Conservation (phyloP, 1,140 invertebrate genomes). For the Listronotus oregonensis region DNA sequence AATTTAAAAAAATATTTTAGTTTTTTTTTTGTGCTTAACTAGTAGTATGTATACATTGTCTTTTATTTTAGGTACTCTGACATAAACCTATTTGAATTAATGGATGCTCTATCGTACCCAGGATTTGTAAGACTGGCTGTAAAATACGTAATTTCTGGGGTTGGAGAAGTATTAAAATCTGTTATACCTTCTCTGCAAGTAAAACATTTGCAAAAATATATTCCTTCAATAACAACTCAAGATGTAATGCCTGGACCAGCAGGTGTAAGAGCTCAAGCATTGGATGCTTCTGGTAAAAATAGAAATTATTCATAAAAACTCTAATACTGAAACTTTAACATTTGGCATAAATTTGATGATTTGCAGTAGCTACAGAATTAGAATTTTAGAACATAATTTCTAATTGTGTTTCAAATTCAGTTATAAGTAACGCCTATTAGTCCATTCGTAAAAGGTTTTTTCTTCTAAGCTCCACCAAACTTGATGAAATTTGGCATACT, state of each 20-base stretch:
- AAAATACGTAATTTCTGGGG: constrained; percentile 24
- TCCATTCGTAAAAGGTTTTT: no score
- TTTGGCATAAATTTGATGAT: no score
- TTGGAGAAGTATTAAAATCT: constrained; percentile 26
- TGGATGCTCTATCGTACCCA: constrained; percentile 23
- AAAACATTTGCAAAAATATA: constrained; percentile 14
- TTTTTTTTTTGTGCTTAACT: no score
- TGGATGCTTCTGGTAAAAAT: constrained; percentile 19
- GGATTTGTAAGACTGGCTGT: constrained; percentile 33
- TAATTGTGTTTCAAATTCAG: no score
- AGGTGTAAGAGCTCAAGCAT: constrained; percentile 27
- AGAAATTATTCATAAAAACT: no score
- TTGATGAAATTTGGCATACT: no score
- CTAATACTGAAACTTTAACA: no score
- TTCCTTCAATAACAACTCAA: constrained; percentile 13
- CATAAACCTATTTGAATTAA: constrained; percentile 31
- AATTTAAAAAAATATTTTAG: no score
- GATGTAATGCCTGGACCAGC: constrained; percentile 22
- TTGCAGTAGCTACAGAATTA: no score
- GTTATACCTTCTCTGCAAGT: constrained; percentile 23
- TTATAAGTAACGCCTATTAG: no score
- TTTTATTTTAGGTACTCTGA: constrained; percentile 26
- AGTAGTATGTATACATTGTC: neutral
- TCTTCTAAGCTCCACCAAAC: no score
- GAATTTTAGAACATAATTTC: no score